These are phyloP conservation scores for Cavia aperea DNA, from an alignment of 2,113 vertebrate species.

Conservation along the genomic window DNA sequence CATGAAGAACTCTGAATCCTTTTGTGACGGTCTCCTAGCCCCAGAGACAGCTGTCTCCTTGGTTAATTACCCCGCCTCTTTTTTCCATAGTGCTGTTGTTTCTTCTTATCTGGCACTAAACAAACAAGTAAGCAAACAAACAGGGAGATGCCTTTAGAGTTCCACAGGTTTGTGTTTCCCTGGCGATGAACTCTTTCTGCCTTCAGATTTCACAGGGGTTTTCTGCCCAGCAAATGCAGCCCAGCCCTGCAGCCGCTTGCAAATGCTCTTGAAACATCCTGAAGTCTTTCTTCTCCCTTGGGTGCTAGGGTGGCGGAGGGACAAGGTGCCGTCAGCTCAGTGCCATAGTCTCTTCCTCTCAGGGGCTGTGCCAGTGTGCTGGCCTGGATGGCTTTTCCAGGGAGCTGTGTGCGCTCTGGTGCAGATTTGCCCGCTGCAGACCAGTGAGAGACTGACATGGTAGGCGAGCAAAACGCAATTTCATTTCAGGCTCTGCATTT, in stretches of 20 bases:
- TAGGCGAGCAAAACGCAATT: neutral
- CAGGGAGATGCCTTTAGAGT: neutral
- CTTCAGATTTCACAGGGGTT: neutral
- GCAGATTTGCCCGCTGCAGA: neutral
- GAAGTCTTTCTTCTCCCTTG: neutral
- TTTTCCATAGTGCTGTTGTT: neutral
- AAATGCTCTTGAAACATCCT: neutral
- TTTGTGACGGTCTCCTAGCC: neutral
- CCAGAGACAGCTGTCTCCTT: neutral
- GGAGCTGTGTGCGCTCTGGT: too few species aligned
- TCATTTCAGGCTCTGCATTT: neutral
- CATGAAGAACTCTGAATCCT: neutral
- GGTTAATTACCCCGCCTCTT: neutral
- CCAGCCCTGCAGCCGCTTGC: neutral
- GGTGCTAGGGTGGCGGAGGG: neutral
- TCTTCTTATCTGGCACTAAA: neutral
- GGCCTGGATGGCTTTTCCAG: neutral
- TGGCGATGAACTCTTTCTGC: neutral
- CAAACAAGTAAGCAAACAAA: neutral
- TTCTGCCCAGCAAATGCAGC: neutral
- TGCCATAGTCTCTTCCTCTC: neutral
- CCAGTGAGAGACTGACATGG: too few species aligned
- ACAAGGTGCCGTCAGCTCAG: neutral
- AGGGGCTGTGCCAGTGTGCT: neutral
- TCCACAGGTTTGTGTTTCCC: neutral